Base-by-base conservation (phyloP, 2,113 vertebrate genomes). In the Elachura formosa region DNA sequence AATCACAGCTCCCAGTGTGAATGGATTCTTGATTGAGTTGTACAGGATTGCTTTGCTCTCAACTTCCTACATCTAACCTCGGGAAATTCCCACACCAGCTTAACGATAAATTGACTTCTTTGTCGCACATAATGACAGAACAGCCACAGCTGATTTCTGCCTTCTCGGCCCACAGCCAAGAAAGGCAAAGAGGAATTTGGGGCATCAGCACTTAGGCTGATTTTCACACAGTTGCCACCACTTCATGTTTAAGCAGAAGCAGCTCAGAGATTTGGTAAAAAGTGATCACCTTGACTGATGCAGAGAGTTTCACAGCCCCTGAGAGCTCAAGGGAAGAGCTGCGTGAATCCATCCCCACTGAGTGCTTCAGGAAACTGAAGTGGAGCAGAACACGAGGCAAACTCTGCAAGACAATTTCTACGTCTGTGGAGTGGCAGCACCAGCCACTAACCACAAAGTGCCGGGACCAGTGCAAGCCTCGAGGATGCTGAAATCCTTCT, bases 61-160 rank as follows among this genome's bases (percentile, higher is more conserved):
- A 79, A 94, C 87, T 89, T 89, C 63, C 91, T 58, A 79, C 82
- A 69, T 23, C 45, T 82, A 89, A 94, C 93, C 81, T 72, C 71
- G 43, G 54, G 84, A 95, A 95, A 97, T 91, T 94, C 96, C 89
- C 94, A 91, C 41, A 82, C 58, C 71, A 46, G 77, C 58, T 93
- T 84, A 95, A 85, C 74, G 66, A 87, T 69, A 89, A 94, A 94
- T 91, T 75, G 94, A 91, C 77, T 87, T 73, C 80, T 87, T 91
- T 94, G 94, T 94, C 95, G 82, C 66, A 11, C 67, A 49, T 94
- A 92, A 95, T 89, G 80, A 79, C 79, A 76, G 84, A 89, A 91
- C 62, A 89, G 81, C 54, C 75, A 91, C 61, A 45, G 89, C 91
- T 96, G 89, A 95, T 94, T 94, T 85, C 84, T 64, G 49, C 86